Evolutionary conservation across 1,140 invertebrate genomes (phyloP), one percentile per base, ranked within the genome.

Genomic region (Patella vulgata): DNA sequence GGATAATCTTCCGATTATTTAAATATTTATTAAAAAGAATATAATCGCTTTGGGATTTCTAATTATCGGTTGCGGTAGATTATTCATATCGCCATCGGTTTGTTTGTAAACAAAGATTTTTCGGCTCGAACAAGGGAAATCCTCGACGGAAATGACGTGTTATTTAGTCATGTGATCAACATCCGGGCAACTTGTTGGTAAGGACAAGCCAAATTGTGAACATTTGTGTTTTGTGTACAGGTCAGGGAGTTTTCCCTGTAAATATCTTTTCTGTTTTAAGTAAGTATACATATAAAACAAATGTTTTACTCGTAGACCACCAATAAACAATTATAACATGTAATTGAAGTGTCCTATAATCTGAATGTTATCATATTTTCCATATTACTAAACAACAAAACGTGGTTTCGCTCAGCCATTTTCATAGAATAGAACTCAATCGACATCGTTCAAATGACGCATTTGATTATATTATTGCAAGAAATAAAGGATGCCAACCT

Each of bases 131-230:
- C 12, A 12, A 51, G 30, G 19, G 28, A 2, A 21, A n/a, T 53
- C 12, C 51, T 19, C 33, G 19, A 3, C 27, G 27, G 25, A 21
- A 53, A 46, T 30, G 19, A 23, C 21, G 54, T 28, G 21, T 12
- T 23, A 23, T 17, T 54, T 54, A 33, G 47, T 59, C 58, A 59
- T 59, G 58, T 59, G 58, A 59, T 59, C 36, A 36, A 42, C 58
- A 59, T 59, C 58, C 58, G 58, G 58, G 58, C 51, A 28, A 59
- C 58, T 59, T 59, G 58, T 59, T 59, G 58, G 47, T 59, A 59
- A 59, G 58, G 58, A 52, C 46, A 51, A 44, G 28, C 23, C 21
- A 31, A 46, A 8, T 36, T 36, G 19, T 42, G 42, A n/a, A 23
- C 17, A 27, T 39, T 23, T 36, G 21, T 50, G 36, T 51, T 51